A percentile compares a stretch with the other conserved stretches of the same genome.
Evolutionary conservation across 2,888 invertebrate species (phyloP).

Genomic region (Zootermopsis nevadensis): DNA sequence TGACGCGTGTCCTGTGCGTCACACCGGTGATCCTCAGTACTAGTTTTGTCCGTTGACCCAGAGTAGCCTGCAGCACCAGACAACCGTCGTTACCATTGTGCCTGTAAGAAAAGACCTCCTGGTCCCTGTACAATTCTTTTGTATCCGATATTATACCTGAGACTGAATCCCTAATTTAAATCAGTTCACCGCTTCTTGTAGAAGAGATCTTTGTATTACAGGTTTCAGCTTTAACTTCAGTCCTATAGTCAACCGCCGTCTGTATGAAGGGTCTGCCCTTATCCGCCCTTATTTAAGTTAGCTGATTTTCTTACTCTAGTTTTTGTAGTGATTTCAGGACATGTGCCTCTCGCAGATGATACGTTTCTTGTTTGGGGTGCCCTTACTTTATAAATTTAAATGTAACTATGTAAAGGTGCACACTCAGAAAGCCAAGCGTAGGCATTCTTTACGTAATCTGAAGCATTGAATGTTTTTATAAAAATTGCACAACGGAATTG

Average conservation of each 20-base stretch:
- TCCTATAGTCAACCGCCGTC: not conserved
- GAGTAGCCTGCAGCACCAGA: not conserved
- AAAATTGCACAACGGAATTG: no score
- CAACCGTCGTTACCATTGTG: not conserved
- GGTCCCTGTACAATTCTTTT: not conserved
- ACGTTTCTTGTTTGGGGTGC: no score
- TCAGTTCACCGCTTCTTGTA: not conserved
- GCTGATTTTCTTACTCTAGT: not conserved
- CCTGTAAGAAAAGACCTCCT: not conserved
- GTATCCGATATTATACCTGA: not conserved
- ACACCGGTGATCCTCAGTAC: no score
- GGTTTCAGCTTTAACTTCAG: not conserved
- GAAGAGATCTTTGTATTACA: not conserved
- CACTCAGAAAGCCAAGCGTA: no score
- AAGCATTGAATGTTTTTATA: no score
- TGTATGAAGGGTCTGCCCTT: not conserved
- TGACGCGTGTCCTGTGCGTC: no score
- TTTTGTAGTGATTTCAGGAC: no score
- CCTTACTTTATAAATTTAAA: no score
- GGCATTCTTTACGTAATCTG: no score
- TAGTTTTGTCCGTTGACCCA: not conserved
- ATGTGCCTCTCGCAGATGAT: no score
- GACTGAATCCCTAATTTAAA: not conserved
- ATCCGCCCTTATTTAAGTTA: constrained; percentile 7
- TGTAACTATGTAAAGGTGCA: no score